Conservation (phyloP, 2,888 invertebrate species). For the Drosophila hamatofila region DNA sequence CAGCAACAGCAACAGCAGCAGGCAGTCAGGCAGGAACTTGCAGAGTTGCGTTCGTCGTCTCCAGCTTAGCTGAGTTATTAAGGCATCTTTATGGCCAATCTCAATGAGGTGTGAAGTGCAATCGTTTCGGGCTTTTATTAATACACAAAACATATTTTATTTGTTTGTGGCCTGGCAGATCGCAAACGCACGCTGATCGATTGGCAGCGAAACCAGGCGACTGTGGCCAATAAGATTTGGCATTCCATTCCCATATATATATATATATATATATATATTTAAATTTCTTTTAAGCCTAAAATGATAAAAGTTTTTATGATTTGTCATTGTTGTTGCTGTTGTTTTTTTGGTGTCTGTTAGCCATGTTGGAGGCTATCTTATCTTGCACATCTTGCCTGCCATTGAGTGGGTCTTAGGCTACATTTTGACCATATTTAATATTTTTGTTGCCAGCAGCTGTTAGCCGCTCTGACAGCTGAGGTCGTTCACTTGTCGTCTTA, state of each 20-base stretch:
- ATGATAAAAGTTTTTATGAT: slow-evolving; percentile 1
- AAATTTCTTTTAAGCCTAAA: neutral
- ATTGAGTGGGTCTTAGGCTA: slow-evolving; percentile 6
- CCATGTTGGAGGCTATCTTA: slow-evolving; percentile 2
- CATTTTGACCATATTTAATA: slow-evolving; percentile 58
- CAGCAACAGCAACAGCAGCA: neutral
- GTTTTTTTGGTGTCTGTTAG: neutral
- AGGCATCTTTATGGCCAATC: slow-evolving; percentile 84
- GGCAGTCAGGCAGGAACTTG: slow-evolving; percentile 7
- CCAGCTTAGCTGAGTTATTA: slow-evolving; percentile 83
- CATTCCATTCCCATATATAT: slow-evolving; percentile 21
- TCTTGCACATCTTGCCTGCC: slow-evolving; percentile 3
- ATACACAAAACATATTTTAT: slow-evolving; percentile 79
- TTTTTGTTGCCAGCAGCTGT: slow-evolving; percentile 39
- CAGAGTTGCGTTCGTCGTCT: slow-evolving; percentile 20
- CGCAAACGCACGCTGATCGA: slow-evolving; percentile 45
- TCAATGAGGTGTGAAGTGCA: slow-evolving; percentile 84
- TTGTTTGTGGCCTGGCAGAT: slow-evolving; percentile 44
- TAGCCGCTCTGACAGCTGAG: slow-evolving; percentile 63
- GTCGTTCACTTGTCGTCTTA: slow-evolving; percentile 81
- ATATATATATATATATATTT: slow-evolving; percentile 15
- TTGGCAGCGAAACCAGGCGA: slow-evolving; percentile 19
- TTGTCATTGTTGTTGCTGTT: neutral
- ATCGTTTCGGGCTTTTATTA: slow-evolving; percentile 79
- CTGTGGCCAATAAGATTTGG: neutral